Evolutionary conservation across 2,113 vertebrate species (phyloP).

Genomic region (Scortum barcoo): DNA sequence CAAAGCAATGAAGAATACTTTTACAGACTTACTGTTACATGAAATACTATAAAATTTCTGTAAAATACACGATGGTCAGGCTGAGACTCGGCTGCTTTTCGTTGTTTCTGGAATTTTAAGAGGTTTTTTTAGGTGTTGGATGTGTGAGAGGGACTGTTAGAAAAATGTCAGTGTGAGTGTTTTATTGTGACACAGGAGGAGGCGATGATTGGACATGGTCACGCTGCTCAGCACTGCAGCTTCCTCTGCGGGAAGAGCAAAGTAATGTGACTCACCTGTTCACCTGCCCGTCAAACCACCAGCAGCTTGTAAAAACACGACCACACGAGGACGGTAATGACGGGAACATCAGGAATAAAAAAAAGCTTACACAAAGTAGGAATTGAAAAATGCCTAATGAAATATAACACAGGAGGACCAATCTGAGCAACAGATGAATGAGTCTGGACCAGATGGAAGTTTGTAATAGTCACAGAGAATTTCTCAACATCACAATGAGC

Average conservation of each 20-base stretch:
- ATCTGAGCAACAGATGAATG: too few relatives aligned
- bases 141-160: not conserved
- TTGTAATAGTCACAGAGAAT: too few relatives aligned
- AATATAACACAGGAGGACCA: too few relatives aligned
- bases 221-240: constrained; percentile 31
- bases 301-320: not conserved
- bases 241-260: constrained; percentile 31
- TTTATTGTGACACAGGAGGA: constrained; percentile 22
- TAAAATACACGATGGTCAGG: too few relatives aligned
- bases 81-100: not conserved
- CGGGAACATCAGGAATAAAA: not conserved
- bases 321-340: not conserved
- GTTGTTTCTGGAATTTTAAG: not conserved
- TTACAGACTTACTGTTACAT: too few relatives aligned
- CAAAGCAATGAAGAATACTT: too few relatives aligned
- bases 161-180: constrained; percentile 8
- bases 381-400: too few relatives aligned
- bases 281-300: constrained; percentile 37
- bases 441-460: too few relatives aligned
- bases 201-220: constrained; percentile 55
- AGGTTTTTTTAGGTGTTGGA: not conserved
- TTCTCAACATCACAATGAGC: too few relatives aligned
- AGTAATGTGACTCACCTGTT: constrained; percentile 33
- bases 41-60: too few relatives aligned
- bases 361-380: too few relatives aligned